Base-by-base conservation (phyloP, 2,797 vertebrate genomes). In the Botia kubotai region DNA sequence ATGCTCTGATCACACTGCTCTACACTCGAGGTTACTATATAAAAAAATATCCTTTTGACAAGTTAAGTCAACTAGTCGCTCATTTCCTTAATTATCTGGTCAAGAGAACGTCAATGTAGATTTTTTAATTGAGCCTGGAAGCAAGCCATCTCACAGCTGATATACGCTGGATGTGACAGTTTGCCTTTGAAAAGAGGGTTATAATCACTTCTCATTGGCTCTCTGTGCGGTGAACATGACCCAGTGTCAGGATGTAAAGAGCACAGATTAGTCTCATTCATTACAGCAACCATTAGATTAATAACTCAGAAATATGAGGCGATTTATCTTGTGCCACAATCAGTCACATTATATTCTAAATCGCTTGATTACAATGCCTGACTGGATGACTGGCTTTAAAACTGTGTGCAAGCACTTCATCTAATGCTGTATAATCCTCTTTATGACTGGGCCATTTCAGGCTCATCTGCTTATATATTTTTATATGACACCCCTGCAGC, bases 311-410 rank as follows among this genome's bases (percentile, higher is more conserved):
- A 73, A 57, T 72, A 73, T 66, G 58, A 66, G 69, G 68, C 14
- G 55, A 60, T 33, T 60, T 53, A 48, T 55, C 66, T 81, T 43
- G 21, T 69, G 72, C 58, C 79, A 81, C 66, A 75, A 70, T 68
- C 70, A 55, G 48, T 80, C 70, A 53, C 71, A 65, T 74, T 75
- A 58, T 75, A 62, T 75, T 69, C 66, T 69, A 46, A 68, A 81
- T 52, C 17, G 26, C 65, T 63, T 75, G 65, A 75, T 60, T 26
- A 69, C 72, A 81, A 69, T 26, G 79, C 55, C n/a, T 62, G 63
- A 58, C 65, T 69, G 43, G 72, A 60, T 75, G 65, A 81, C 65
- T 75, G 72, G 26, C 65, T 69, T 50, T 78, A 19, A 77, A 46
- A 36, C 19, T 1, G 11, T 14, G 36, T 82, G 77, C 66, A 67